Conservation (phyloP, 2,888 invertebrate genomes). For the Acleris emargana region DNA sequence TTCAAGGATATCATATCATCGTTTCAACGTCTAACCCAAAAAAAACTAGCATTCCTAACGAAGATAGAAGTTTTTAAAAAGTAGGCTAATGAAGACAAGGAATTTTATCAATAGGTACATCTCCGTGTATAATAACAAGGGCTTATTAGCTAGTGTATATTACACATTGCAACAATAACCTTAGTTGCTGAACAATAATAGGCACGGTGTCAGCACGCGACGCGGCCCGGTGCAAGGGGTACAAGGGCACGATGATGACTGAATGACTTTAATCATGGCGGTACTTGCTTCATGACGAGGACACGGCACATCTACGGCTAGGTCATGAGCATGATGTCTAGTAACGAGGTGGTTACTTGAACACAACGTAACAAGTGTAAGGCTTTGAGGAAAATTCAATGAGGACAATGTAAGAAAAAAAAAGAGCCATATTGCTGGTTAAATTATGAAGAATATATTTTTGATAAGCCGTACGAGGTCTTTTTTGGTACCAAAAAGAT, state of each 20-base stretch:
- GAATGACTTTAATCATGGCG: constrained; percentile 51
- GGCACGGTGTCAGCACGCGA: constrained; percentile 53
- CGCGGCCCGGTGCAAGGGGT: constrained; percentile 51
- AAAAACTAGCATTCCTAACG: no score
- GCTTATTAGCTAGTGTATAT: constrained; percentile 31
- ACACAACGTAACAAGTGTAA: not conserved
- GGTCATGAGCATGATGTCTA: constrained; percentile 34
- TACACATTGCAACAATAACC: constrained; percentile 56
- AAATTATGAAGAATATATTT: no score
- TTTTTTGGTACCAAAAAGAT: no score
- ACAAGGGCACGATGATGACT: constrained; percentile 61
- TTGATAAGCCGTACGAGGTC: no score
- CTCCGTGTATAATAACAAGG: constrained; percentile 12
- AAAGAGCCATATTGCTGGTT: not conserved
- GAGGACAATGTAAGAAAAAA: not conserved
- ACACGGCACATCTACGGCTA: constrained; percentile 23
- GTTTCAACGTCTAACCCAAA: no score
- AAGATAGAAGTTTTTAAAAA: no score
- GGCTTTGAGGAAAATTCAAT: not conserved
- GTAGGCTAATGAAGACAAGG: no score
- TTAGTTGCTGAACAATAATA: constrained; percentile 40
- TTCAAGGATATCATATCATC: no score
- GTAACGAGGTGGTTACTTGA: constrained; percentile 10
- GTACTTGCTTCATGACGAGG: constrained; percentile 29
- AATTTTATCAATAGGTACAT: not conserved